A percentile compares a stretch with the other conserved stretches of the same genome.
Conservation (phyloP, 1,140 invertebrate species). For the Tetranychus cinnabarinus region DNA sequence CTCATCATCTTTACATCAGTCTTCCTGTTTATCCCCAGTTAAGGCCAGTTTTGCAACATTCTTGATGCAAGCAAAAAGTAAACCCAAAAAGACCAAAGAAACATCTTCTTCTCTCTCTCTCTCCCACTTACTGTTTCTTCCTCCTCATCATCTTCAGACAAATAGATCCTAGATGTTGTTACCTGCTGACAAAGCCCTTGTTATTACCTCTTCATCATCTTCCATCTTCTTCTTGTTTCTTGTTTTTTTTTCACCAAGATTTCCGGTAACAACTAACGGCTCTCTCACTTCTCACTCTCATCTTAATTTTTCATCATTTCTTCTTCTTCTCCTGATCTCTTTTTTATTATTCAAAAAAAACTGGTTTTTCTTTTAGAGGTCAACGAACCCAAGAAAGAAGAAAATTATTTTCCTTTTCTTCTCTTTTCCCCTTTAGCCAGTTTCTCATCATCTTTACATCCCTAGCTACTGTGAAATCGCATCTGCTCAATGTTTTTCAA, state of each 20-base stretch:
- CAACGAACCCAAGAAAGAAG: background rate
- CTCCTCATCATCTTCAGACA: background rate
- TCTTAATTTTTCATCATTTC: too few relatives aligned
- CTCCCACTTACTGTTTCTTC: too few relatives aligned
- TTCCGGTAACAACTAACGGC: too few relatives aligned
- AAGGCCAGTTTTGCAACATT: background rate
- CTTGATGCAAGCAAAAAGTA: background rate
- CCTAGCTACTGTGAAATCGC: background rate
- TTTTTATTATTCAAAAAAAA: too few relatives aligned
- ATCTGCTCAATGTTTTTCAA: background rate
- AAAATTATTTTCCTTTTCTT: background rate
- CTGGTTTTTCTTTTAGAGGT: too few relatives aligned
- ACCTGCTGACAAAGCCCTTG: background rate
- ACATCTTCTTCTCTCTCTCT: too few relatives aligned
- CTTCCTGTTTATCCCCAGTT: background rate
- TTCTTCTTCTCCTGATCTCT: too few relatives aligned
- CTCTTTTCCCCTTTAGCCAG: background rate
- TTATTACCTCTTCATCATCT: background rate
- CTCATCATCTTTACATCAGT: background rate
- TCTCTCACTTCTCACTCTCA: too few relatives aligned
- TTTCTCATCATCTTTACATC: background rate
- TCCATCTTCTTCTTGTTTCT: too few relatives aligned
- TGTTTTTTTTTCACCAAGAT: too few relatives aligned
- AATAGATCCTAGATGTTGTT: background rate
- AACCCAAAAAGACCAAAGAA: too few relatives aligned